Conservation (phyloP, 2,888 invertebrate genomes). For the Odontocolon sp. region DNA sequence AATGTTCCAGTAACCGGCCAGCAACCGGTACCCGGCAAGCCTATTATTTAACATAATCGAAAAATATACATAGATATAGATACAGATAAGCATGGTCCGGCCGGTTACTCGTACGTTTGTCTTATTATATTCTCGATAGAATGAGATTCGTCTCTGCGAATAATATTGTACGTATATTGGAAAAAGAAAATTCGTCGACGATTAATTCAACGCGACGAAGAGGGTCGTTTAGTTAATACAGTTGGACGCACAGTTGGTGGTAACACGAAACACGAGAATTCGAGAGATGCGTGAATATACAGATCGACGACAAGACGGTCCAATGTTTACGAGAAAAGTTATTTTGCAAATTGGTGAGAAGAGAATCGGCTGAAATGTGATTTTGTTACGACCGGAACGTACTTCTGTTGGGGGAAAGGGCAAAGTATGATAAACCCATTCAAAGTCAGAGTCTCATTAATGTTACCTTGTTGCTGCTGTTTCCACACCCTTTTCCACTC, state of each 20-base stretch:
- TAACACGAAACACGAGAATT: too few species aligned
- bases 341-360: constrained; percentile 49
- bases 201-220: too few species aligned
- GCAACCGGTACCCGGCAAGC: too few species aligned
- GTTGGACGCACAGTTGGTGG: too few species aligned
- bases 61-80: too few species aligned
- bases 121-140: background rate
- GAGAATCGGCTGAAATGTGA: constrained; percentile 52
- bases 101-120: too few species aligned
- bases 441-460: constrained; percentile 42
- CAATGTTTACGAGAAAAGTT: constrained; percentile 58
- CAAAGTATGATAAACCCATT: constrained; percentile 60
- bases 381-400: constrained; percentile 37
- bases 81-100: too few species aligned
- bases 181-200: too few species aligned
- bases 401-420: constrained; percentile 29
- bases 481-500: constrained; percentile 2
- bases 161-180: too few species aligned
- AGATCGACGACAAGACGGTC: background rate
- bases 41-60: too few species aligned
- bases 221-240: too few species aligned
- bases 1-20: too few species aligned
- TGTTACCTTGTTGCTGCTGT: constrained; percentile 13
- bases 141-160: background rate
- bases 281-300: background rate